phyloP scores from a whole-genome alignment of 2,888 invertebrate genomes.

The Acanthoscelides obtectus region DNA sequence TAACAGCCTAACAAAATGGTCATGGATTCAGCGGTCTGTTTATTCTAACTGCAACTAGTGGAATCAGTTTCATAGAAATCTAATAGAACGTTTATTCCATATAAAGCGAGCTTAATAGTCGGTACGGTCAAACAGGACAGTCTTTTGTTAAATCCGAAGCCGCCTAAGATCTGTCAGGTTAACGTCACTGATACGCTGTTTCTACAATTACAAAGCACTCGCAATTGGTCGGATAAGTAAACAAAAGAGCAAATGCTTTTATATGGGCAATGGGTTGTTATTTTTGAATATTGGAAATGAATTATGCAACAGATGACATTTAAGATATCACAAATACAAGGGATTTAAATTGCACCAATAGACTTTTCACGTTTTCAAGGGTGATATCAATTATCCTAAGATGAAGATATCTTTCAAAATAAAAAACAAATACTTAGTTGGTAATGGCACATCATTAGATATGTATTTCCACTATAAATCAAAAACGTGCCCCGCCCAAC shows the following conservation, averaged over 20 bases:
- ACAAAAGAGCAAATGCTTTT: neutral
- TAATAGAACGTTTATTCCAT: neutral
- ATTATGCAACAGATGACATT: neutral
- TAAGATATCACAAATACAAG: neutral
- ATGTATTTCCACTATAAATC: too few species aligned
- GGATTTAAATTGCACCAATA: neutral
- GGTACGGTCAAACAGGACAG: neutral
- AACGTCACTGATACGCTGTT: neutral
- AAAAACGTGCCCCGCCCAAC: too few species aligned
- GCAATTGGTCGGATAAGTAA: neutral
- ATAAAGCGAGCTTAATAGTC: neutral
- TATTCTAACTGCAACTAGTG: neutral
- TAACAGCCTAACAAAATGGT: neutral
- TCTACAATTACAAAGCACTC: neutral
- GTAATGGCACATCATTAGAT: too few species aligned
- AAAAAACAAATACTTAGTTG: too few species aligned
- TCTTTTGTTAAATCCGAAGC: neutral
- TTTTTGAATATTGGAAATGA: neutral
- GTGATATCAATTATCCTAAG: neutral
- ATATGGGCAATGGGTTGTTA: neutral
- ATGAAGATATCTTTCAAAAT: too few species aligned
- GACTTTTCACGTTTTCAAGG: neutral
- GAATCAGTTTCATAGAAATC: neutral
- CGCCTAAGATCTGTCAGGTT: neutral
- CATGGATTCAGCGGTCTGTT: neutral